Base-by-base conservation (phyloP, 2,797 vertebrate genomes). In the Poeciliopsis infans region DNA sequence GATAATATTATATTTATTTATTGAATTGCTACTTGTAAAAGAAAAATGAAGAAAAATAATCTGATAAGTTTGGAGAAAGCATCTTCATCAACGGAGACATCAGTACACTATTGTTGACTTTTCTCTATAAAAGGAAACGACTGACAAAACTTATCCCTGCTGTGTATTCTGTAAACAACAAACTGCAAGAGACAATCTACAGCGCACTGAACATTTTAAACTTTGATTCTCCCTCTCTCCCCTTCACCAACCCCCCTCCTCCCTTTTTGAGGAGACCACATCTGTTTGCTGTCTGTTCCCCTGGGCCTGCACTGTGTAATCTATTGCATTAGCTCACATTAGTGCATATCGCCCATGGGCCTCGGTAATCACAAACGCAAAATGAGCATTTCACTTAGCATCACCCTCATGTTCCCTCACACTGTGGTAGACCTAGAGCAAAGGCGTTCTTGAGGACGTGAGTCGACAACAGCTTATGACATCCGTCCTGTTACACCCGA, bases 281-380 rank as follows among this genome's bases (percentile, higher is more conserved):
- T 94, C 92, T 95, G 95, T 94, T 96, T 91, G 91, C 93, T 93
- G 94, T 94, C 93, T 89, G 87, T 84, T 95, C 94, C 92, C 93
- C 79, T 89, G 94, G 92, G 90, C 92, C 92, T 88, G 91, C 84
- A 84, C 95, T 94, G 95, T 95, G 94, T 96, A 96, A 96, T 96
- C 96, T 96, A 96, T 96, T 96, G 96, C 96, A 96, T 96, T 96
- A 96, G 95, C 94, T 96, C 96, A 96, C 96, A 96, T 96, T 96
- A 96, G 96, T 93, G 96, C 95, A 96, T 93, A 95, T 96, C 91
- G 96, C 96, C 96, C 95, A 95, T 95, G 96, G 96, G 95, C 93
- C 94, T 94, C 85, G 87, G 95, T 95, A 96, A 95, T 96, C 96
- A 96, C 95, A 94, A 95, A 95, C 90, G 93, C 95, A 95, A 96